Percentiles rank a stretch among this genome's conserved stretches.
Conservation (phyloP, 2,888 invertebrate species). For the Chydorus sphaericus region DNA sequence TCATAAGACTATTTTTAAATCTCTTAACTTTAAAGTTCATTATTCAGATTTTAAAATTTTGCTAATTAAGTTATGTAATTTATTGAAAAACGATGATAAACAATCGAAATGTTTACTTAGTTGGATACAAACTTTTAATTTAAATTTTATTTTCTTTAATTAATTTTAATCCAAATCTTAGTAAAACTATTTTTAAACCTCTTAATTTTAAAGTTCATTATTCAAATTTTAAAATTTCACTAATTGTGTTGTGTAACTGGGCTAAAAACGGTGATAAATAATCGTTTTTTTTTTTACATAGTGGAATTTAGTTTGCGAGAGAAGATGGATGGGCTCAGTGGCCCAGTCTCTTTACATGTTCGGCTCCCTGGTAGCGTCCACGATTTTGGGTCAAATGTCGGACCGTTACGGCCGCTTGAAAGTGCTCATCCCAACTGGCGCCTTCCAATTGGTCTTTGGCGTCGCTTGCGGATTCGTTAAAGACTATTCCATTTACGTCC, state of each 20-base stretch:
- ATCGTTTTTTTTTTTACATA: slow-evolving; percentile 29
- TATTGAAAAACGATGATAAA: too few species aligned
- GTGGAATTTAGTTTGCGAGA: slow-evolving; percentile 66
- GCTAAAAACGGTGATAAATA: too few species aligned
- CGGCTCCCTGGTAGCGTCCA: slow-evolving; percentile 65
- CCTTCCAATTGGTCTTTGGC: slow-evolving; percentile 48
- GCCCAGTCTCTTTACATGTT: slow-evolving; percentile 61
- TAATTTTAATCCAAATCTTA: neutral
- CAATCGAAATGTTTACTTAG: too few species aligned
- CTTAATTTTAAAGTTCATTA: too few species aligned
- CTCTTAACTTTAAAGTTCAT: too few species aligned
- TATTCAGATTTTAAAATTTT: too few species aligned
- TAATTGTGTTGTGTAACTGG: too few species aligned
- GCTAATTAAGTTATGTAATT: too few species aligned
- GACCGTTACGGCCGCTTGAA: slow-evolving; percentile 64
- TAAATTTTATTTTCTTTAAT: neutral
- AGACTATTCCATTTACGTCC: slow-evolving; percentile 55
- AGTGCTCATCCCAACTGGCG: slow-evolving; percentile 58
- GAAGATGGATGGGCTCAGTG: slow-evolving; percentile 64
- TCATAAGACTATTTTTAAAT: too few species aligned
- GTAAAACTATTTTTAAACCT: too few species aligned
- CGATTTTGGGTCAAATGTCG: slow-evolving; percentile 58
- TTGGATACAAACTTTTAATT: too few species aligned
- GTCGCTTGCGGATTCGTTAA: slow-evolving; percentile 61
- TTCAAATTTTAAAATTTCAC: too few species aligned